phyloP scores from a whole-genome alignment of 2,113 vertebrate species.

The Chitala chitala region DNA sequence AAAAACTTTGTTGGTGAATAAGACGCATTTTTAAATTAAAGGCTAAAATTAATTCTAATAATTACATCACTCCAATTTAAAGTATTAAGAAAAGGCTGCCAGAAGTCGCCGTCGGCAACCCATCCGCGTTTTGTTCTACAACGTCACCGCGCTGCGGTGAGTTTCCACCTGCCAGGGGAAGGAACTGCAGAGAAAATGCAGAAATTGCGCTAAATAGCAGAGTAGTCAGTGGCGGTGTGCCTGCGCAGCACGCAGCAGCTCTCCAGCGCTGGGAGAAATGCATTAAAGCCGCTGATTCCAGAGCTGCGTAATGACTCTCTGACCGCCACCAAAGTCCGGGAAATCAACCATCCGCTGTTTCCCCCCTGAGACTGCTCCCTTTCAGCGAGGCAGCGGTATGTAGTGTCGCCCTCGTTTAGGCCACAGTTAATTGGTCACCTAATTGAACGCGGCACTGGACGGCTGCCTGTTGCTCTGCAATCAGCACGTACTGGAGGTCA shows the following conservation, averaged over 20 bases:
- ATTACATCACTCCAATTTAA: not conserved
- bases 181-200: conserved; percentile 39
- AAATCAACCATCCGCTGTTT: conserved; percentile 46
- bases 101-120: not conserved
- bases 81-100: not conserved
- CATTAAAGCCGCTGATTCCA: conserved; percentile 31
- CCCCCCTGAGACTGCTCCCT: conserved; percentile 31
- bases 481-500: conserved; percentile 42
- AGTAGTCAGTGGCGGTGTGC: conserved; percentile 30
- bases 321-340: conserved; percentile 23
- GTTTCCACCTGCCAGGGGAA: conserved; percentile 28
- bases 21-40: too few species aligned
- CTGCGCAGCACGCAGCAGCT: not conserved
- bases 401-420: conserved; percentile 32
- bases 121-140: conserved; percentile 19
- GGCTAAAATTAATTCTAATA: conserved; percentile 20
- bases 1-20: too few species aligned
- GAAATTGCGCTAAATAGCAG: conserved; percentile 37
- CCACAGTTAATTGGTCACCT: conserved; percentile 41
- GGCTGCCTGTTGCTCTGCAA: conserved; percentile 38
- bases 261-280: not conserved
- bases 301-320: conserved; percentile 39
- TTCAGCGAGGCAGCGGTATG: conserved; percentile 36
- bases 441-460: conserved; percentile 44
- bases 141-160: not conserved